Evolutionary conservation across 2,888 invertebrate species (phyloP), one percentile per base, ranked within the genome.

Genomic region (Clitarchus hookeri): DNA sequence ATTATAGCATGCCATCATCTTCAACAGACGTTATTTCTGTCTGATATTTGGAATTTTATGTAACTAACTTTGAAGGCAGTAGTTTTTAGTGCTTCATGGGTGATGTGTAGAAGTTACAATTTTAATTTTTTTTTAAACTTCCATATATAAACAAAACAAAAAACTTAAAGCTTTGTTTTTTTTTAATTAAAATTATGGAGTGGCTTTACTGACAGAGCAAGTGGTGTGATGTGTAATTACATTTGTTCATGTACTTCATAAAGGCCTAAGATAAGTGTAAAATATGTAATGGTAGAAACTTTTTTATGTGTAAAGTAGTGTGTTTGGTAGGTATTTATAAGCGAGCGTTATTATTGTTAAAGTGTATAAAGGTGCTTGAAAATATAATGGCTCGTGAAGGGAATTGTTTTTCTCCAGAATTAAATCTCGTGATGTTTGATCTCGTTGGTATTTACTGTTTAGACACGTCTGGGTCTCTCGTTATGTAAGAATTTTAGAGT

Each of bases 271-370:
- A 65, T 65, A 65, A 65, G 65, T 65, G n/a, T 23, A 65, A 23
- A 23, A 65, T 65, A 65, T 65, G 19, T n/a, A 65, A 65, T 19
- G 16, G 65, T 65, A 65, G 65, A 23, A 65, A 65, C 65, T 65
- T 65, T 65, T 65, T 65, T 65, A 65, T 65, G 65, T 65, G 65
- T 65, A 65, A 65, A 65, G 65, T 65, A 65, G 65, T 65, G 65
- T 65, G 19, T 65, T 65, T 65, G 23, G n/a, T 65, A 65, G 16
- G n/a, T 65, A 65, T 65, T 65, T 65, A 65, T 65, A 65, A 65
- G 19, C n/a, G 65, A n/a, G 65, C 65, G 65, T 65, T 65, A 65
- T 65, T 65, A 19, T 65, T 65, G 65, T 65, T 65, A 19, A 65
- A 65, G 65, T 65, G 8, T n/a, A 65, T 65, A n/a, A 65, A 65